These are phyloP conservation scores for Forficula auricularia DNA, from an alignment of 1,140 invertebrate species.

Conservation along the genomic window DNA sequence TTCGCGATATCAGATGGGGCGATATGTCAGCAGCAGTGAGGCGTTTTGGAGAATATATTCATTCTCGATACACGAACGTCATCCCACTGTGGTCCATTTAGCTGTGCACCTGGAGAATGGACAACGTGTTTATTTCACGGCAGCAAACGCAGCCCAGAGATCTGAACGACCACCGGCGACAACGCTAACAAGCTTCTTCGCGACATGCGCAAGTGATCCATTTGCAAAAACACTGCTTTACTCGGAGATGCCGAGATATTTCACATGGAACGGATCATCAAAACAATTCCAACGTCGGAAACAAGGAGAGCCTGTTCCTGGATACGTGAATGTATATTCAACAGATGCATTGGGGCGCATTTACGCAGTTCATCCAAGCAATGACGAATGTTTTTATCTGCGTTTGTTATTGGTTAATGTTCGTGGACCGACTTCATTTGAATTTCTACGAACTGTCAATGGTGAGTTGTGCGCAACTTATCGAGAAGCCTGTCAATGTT, in stretches of 20 bases:
- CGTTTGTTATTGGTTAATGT: conserved; percentile 1
- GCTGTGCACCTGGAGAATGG: conserved; percentile 26
- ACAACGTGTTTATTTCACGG: conserved; percentile 23
- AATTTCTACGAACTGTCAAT: neutral
- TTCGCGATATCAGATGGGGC: conserved; percentile 21
- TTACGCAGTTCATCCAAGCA: neutral
- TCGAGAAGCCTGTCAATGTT: neutral
- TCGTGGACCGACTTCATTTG: neutral
- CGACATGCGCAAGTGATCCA: conserved; percentile 15
- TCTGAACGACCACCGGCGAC: conserved; percentile 10
- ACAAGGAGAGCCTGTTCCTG: conserved; percentile 16
- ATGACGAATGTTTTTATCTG: conserved; percentile 3
- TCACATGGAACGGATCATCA: conserved; percentile 20
- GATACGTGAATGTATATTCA: conserved; percentile 7
- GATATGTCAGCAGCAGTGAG: conserved; percentile 27
- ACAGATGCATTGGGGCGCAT: neutral
- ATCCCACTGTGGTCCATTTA: conserved; percentile 25
- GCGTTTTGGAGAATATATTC: conserved; percentile 27
- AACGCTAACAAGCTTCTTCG: conserved; percentile 22
- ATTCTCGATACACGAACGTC: conserved; percentile 26
- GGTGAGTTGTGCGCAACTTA: neutral
- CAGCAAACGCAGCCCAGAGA: conserved; percentile 11
- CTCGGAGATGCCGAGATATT: conserved; percentile 23
- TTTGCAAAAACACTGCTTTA: conserved; percentile 25
- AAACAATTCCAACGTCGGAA: conserved; percentile 15